A percentile compares a stretch with the other conserved stretches of the same genome.
These are phyloP conservation scores for Neosilurus hyrtlii DNA, from an alignment of 2,797 vertebrate genomes.

Conservation along the genomic window DNA sequence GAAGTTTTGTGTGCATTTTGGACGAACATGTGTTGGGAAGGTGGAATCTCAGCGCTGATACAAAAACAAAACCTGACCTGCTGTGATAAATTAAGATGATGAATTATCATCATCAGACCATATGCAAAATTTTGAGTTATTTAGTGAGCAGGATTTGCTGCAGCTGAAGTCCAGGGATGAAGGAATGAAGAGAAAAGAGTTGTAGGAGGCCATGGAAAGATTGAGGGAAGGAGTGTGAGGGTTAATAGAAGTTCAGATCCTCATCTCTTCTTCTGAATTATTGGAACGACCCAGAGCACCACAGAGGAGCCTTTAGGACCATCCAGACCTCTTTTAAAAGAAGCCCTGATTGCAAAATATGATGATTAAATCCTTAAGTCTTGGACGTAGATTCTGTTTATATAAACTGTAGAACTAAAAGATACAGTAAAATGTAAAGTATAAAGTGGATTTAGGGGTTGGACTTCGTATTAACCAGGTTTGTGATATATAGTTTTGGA, in stretches of 20 bases:
- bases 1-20: constrained; percentile 15
- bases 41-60: constrained; percentile 9
- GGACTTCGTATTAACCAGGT: not conserved
- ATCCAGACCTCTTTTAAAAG: not conserved
- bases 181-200: not conserved
- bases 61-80: constrained; percentile 31
- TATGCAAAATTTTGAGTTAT: constrained; percentile 25
- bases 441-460: not conserved
- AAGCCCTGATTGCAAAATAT: not conserved
- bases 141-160: constrained; percentile 7
- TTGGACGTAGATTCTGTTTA: not conserved
- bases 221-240: constrained; percentile 3
- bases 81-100: constrained; percentile 27
- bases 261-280: constrained; percentile 28
- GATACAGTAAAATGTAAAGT: not conserved
- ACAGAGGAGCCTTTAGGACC: constrained; percentile 19
- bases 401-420: not conserved
- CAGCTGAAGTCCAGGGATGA: constrained; percentile 1
- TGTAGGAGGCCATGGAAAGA: not conserved
- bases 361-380: not conserved
- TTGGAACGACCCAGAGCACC: not conserved
- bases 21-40: constrained; percentile 10
- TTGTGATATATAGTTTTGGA: not conserved
- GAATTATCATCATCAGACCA: constrained; percentile 22
- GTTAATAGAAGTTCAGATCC: constrained; percentile 31